Conservation (phyloP, 2,888 invertebrate genomes). For the Abscondita cerata region DNA sequence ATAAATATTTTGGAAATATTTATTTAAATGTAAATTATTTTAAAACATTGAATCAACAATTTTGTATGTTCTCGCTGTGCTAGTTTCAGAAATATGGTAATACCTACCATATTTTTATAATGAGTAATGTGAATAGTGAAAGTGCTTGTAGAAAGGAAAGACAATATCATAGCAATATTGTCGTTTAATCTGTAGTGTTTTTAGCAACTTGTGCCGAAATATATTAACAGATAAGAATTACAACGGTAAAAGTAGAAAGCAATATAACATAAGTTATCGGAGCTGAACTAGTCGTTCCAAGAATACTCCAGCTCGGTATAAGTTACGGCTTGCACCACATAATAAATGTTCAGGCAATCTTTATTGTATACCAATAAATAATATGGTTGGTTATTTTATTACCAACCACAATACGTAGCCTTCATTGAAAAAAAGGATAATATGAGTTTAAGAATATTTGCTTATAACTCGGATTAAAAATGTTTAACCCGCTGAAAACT, state of each 20-base stretch:
- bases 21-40: no score
- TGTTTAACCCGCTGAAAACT: constrained; percentile 18
- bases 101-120: no score
- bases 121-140: no score
- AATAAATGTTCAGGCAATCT: constrained; percentile 57
- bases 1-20: no score
- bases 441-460: constrained; percentile 16
- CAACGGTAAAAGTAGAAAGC: constrained; percentile 40
- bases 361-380: constrained; percentile 58
- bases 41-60: no score
- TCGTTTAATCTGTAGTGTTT: no score
- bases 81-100: no score
- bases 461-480: constrained; percentile 25
- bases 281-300: constrained; percentile 50
- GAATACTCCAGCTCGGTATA: constrained; percentile 53
- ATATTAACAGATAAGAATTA: constrained; percentile 22
- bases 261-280: constrained; percentile 54
- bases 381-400: constrained; percentile 58
- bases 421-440: constrained; percentile 39
- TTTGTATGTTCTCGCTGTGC: no score
- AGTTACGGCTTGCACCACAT: constrained; percentile 53
- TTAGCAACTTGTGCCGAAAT: not conserved
- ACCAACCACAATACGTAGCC: constrained; percentile 53
- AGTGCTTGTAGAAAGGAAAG: no score
- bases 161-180: no score